Conservation (phyloP, 2,888 invertebrate species). For the Synanthedon formicaeformis region DNA sequence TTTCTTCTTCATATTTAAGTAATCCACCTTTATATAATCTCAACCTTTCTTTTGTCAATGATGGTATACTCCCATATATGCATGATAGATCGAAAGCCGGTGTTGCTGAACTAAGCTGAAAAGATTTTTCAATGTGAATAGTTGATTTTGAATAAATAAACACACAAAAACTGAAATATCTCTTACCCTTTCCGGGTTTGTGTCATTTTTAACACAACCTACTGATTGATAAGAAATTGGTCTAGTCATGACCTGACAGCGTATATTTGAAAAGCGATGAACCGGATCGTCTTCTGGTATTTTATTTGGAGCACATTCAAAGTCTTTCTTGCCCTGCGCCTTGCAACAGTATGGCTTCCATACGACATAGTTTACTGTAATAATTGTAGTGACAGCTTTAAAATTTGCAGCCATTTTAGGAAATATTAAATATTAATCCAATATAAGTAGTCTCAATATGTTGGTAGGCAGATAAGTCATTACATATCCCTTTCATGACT, state of each 20-base stretch:
- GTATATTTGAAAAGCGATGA: constrained; percentile 22
- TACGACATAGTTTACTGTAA: background rate
- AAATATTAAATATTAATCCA: background rate
- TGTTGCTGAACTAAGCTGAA: constrained; percentile 23
- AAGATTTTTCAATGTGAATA: background rate
- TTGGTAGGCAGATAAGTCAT: too few relatives aligned
- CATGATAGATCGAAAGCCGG: constrained; percentile 19
- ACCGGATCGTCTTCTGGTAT: constrained; percentile 25
- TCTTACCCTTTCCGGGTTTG: constrained; percentile 18
- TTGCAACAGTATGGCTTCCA: constrained; percentile 27
- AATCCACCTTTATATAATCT: constrained; percentile 18
- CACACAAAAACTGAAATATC: background rate
- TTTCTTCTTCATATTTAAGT: constrained; percentile 18
- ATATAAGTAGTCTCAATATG: too few relatives aligned
- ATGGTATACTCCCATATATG: constrained; percentile 14
- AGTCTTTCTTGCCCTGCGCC: constrained; percentile 15
- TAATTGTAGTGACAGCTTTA: background rate
- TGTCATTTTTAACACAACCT: constrained; percentile 19
- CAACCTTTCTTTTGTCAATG: constrained; percentile 6
- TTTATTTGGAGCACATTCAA: constrained; percentile 17
- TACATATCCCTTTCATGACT: too few relatives aligned
- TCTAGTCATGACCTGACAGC: constrained; percentile 27
- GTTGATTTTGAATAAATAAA: background rate
- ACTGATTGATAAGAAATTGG: constrained; percentile 23
- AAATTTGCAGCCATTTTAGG: too few relatives aligned